Conservation (phyloP, 2,113 vertebrate genomes). For the Recurvirostra avosetta region DNA sequence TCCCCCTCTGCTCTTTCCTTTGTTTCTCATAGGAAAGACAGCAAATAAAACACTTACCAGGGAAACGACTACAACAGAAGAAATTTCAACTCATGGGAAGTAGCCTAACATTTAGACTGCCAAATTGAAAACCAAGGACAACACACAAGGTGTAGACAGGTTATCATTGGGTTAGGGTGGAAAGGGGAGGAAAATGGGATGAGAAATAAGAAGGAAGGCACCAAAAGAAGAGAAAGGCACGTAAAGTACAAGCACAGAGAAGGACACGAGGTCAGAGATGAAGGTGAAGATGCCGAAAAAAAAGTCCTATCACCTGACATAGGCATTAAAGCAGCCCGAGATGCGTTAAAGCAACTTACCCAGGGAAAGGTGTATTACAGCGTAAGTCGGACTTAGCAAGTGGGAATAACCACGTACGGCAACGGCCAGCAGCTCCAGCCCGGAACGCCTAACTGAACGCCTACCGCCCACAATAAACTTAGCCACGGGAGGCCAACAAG, state of each 20-base stretch:
- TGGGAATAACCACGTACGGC: fast-evolving
- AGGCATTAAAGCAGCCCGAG: neutral
- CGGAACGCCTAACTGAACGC: too few relatives aligned
- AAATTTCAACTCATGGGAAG: neutral
- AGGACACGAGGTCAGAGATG: neutral
- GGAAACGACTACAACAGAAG: neutral
- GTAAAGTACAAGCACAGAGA: neutral
- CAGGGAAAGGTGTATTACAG: fast-evolving
- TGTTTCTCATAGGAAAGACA: neutral
- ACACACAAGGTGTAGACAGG: neutral
- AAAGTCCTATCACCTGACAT: neutral
- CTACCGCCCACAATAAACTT: neutral
- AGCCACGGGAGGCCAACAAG: fast-evolving
- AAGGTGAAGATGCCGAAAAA: neutral
- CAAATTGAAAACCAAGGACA: neutral
- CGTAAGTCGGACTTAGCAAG: neutral
- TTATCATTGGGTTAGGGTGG: neutral
- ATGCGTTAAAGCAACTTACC: neutral
- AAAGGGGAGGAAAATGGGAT: fast-evolving
- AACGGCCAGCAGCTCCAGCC: neutral
- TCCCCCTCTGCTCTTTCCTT: neutral
- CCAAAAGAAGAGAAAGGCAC: neutral
- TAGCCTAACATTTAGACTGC: neutral
- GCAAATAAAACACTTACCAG: neutral
- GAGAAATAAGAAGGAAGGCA: neutral